These are phyloP conservation scores for Phaedon cochleariae DNA, from an alignment of 2,888 invertebrate species.

Conservation along the genomic window DNA sequence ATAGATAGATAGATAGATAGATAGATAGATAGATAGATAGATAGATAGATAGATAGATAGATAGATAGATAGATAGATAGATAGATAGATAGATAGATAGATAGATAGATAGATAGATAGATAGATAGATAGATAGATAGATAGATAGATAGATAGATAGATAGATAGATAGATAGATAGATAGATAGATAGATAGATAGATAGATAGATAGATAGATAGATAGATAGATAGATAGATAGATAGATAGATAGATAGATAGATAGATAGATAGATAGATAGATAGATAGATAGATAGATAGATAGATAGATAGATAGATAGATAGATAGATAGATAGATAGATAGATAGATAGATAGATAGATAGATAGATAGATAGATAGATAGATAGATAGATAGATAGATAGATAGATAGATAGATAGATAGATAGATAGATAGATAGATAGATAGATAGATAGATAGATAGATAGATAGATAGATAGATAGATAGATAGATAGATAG, in stretches of 20 bases:
- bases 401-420: slow-evolving; percentile 5
- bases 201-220: slow-evolving; percentile 5
- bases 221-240: slow-evolving; percentile 5
- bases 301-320: slow-evolving; percentile 5
- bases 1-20: too few relatives aligned
- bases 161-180: slow-evolving; percentile 5
- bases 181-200: slow-evolving; percentile 5
- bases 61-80: too few relatives aligned
- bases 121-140: too few relatives aligned
- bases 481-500: slow-evolving; percentile 5
- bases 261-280: slow-evolving; percentile 5
- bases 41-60: too few relatives aligned
- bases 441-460: slow-evolving; percentile 5
- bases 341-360: slow-evolving; percentile 5
- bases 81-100: too few relatives aligned
- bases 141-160: not conserved
- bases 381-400: slow-evolving; percentile 5
- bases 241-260: slow-evolving; percentile 5
- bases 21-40: too few relatives aligned
- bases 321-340: slow-evolving; percentile 5
- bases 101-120: too few relatives aligned
- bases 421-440: slow-evolving; percentile 5
- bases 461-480: slow-evolving; percentile 5
- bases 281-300: slow-evolving; percentile 5
- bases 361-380: slow-evolving; percentile 5